phyloP scores from a whole-genome alignment of 2,113 vertebrate species.

The Amblyopsis rosae region DNA sequence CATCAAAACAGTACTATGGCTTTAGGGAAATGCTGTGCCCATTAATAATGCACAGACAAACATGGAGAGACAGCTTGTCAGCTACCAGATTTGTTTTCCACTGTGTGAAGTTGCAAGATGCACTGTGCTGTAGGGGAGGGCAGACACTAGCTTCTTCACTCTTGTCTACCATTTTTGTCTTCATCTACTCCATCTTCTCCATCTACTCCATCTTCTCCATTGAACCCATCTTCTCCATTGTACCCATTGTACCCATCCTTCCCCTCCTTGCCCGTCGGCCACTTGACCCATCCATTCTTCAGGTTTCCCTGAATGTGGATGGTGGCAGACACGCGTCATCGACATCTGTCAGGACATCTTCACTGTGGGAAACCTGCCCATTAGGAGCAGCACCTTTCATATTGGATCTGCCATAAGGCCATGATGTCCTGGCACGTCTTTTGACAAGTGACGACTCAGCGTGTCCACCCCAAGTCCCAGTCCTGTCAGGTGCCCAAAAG shows the following conservation, averaged over 20 bases:
- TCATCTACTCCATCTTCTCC: background rate
- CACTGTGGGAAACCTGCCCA: slow-evolving; percentile 45
- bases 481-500: slow-evolving; percentile 44
- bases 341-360: slow-evolving; percentile 50
- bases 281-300: slow-evolving; percentile 35
- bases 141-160: slow-evolving; percentile 15
- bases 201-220: too few species aligned
- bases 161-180: slow-evolving; percentile 10
- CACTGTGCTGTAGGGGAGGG: slow-evolving; percentile 34
- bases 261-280: slow-evolving; percentile 10
- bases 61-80: slow-evolving; percentile 68
- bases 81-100: slow-evolving; percentile 56
- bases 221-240: too few species aligned
- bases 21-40: slow-evolving; percentile 42
- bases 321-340: slow-evolving; percentile 56
- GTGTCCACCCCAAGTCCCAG: slow-evolving; percentile 30
- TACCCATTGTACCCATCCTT: background rate
- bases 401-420: slow-evolving; percentile 48
- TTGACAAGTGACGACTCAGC: slow-evolving; percentile 56
- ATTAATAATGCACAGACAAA: slow-evolving; percentile 76
- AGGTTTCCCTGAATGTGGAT: slow-evolving; percentile 31
- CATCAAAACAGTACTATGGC: slow-evolving; percentile 56
- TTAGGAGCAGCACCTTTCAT: slow-evolving; percentile 50
- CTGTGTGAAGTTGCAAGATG: slow-evolving; percentile 46
- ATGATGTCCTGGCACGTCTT: slow-evolving; percentile 51